Evolutionary conservation across 2,888 invertebrate genomes (phyloP), one percentile per base, ranked within the genome.

Genomic region (Lycophotia porphyrea): DNA sequence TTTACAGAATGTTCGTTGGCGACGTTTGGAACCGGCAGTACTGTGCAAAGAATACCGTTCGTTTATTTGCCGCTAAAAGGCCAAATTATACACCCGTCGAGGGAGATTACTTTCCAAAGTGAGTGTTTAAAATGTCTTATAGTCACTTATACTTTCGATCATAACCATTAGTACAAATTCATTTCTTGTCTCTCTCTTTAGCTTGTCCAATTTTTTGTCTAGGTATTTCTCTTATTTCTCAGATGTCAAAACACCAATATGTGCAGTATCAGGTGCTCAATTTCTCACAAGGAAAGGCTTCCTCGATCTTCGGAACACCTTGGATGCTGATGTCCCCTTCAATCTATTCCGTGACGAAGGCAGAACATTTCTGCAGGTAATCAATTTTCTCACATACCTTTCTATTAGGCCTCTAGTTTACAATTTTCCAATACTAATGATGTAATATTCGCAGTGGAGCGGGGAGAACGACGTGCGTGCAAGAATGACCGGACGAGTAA

Each of bases 31-130:
- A 97, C 97, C 34, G 97, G 97, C 65, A 96, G 97, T 74, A 96
- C 97, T 44, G 95, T 97, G 66, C 98, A 98, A 93, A 97, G 97
- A 91, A 98, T 99, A 87, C 99, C 99, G 36, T 98, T 98, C 92
- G 98, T 99, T 34, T 98, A 98, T 93, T 95, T 99, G 85, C 99
- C 99, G 31, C 96, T 98, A 82, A 98, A 98, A 91, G 98, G 98
- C 63, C 98, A 98, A 95, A 98, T 99, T 87, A 98, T 99, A 88
- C 98, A 99, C 95, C 98, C 98, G 2, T 98, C 98, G 84, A 98
- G 98, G 89, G 98, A 98, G 96, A 98, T 99, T 91, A 97, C 97
- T 88, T 98, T 99, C 93, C 97, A 98, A 94, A 98, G 98, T 98
- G 18, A 82, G 86, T 65, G 90, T 65, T 64, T 36, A 0, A 5